Base-by-base conservation (phyloP, 1,140 invertebrate species). In the Hydropsyche tenuis region DNA sequence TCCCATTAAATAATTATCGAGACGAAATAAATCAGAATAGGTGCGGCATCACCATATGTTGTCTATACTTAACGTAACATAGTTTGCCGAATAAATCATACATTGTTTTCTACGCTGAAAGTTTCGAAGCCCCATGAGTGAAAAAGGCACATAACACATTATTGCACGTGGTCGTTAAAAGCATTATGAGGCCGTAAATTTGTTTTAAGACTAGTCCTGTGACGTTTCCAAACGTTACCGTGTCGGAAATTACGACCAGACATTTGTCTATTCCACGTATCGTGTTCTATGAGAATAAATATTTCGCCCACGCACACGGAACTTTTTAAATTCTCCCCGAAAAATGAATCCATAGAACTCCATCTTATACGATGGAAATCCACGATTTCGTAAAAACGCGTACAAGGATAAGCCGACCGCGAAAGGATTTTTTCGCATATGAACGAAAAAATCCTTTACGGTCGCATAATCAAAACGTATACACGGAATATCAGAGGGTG, bases 101-200 rank as follows among this genome's bases (percentile, higher is more conserved):
- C 30, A 37, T 37, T 37, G 30, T 37, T 37, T 37, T 37, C 16
- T 18, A 53, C 18, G 48, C 18, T 53, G 16, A 53, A 53, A 53
- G 48, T 53, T 53, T 53, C 9, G n/a, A 53, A 18, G 48, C 20
- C 9, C 12, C 46, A n/a, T 14, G 16, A 53, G 48, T 53, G 48
- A 53, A 53, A 53, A 53, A 53, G 48, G 48, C 16, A 16, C 18
- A 20, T 53, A 53, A 20, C n/a, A 53, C 30, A 9, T 37, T 53
- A 53, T 53, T 53, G 20, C n/a, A 53, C 48, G 16, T 20, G 16
- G 48, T 53, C 48, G 16, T 53, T 53, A 53, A 53, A 53, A 20
- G 48, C 16, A 53, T 53, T 53, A 53, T 53, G 48, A 18, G 48
- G 16, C 18, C 48, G 18, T 53, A 53, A 53, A 53, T 53, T 53